phyloP scores from a whole-genome alignment of 2,888 invertebrate species.

The Chrysolina oricalcia region DNA sequence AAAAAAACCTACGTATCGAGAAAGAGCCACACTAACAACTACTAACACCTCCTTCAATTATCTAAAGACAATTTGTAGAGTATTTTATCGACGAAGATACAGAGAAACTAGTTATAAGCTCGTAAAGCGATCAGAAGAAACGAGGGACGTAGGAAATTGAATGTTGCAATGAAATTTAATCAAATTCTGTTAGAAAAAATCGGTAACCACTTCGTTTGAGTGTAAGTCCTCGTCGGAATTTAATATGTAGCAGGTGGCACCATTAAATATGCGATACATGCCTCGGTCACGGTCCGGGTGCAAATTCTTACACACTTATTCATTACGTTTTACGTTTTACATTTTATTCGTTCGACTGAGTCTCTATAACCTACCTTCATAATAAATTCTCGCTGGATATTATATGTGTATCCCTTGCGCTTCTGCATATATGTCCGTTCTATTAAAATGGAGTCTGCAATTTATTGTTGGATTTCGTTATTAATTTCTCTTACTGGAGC shows the following conservation, averaged over 20 bases:
- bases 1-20: not conserved
- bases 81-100: not conserved
- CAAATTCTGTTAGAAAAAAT: constrained; percentile 25
- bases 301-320: constrained; percentile 53
- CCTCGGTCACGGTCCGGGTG: constrained; percentile 55
- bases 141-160: constrained; percentile 32
- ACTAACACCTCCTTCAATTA: constrained; percentile 17
- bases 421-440: constrained; percentile 34
- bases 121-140: constrained; percentile 2
- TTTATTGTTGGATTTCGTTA: constrained; percentile 38
- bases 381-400: constrained; percentile 42
- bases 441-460: constrained; percentile 42
- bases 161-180: constrained; percentile 23
- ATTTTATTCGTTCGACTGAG: constrained; percentile 38
- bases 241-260: constrained; percentile 64
- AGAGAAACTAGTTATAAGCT: constrained; percentile 4
- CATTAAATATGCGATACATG: constrained; percentile 63
- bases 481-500: constrained; percentile 38
- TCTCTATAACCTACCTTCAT: constrained; percentile 43
- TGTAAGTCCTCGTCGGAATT: constrained; percentile 48
- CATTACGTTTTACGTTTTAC: constrained; percentile 49
- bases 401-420: constrained; percentile 22
- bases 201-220: constrained; percentile 25
- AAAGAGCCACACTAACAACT: not conserved
- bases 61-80: not conserved